Conservation (phyloP, 1,140 invertebrate species). For the Brachionus rotundiformis region DNA sequence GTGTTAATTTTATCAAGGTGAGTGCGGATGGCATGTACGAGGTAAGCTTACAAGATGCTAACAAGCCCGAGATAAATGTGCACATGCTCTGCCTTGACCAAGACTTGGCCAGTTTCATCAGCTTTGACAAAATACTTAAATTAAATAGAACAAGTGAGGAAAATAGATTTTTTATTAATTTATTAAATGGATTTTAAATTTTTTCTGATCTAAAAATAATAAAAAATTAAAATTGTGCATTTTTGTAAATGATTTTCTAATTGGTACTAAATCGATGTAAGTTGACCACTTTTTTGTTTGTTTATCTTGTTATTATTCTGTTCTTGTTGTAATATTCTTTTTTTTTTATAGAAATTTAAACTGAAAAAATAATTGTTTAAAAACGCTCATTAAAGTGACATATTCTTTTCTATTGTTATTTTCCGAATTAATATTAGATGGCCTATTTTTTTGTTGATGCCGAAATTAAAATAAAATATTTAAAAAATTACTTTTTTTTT, state of each 20-base stretch:
- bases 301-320: not conserved
- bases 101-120: not conserved
- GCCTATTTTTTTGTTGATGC: not conserved
- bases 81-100: not conserved
- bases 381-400: not conserved
- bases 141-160: not conserved
- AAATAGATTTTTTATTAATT: slow-evolving; percentile 31
- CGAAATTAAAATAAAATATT: not conserved
- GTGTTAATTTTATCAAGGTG: not conserved
- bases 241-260: not conserved
- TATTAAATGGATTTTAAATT: not conserved
- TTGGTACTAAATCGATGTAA: not conserved
- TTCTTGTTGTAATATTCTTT: not conserved
- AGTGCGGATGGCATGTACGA: not conserved
- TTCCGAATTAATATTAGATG: not conserved
- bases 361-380: not conserved
- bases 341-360: not conserved
- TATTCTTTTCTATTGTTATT: not conserved
- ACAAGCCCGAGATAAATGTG: not conserved
- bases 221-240: not conserved
- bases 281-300: not conserved
- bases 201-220: not conserved
- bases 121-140: not conserved
- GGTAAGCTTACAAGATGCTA: not conserved
- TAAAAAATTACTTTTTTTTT: not conserved